Base-by-base conservation (phyloP, 2,888 invertebrate species). In the Opisthograptis luteolata region DNA sequence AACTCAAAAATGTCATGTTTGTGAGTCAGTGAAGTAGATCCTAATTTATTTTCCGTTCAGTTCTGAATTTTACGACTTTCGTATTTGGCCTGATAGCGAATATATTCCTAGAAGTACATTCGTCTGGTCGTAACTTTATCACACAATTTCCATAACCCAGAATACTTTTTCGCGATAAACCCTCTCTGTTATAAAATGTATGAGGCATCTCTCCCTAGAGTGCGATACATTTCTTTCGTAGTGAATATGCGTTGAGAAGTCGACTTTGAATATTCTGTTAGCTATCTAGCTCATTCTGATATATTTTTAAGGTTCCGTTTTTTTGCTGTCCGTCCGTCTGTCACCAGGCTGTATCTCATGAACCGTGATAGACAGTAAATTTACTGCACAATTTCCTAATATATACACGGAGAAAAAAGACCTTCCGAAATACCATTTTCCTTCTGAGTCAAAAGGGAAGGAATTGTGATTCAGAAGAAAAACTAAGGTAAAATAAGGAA, bases 101-200 rank as follows among this genome's bases (percentile, higher is more conserved):
- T 24, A 36, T 24, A 36, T 48, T 36, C 25, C 42, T 17, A 36
- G 10, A 15, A 40, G 8, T 37, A 39, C 32, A 43, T 31, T 49
- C 42, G 27, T 39, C 32, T 37, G 32, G 12, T 32, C 24, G 32
- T 12, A 35, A 36, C 28, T 43, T 49, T 43, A 49, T 43, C 37
- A 42, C 36, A 9, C 19, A 32, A 49, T 49, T 49, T 49, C 42
- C 49, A 32, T 43, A 43, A 25, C 37, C 48, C 32, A 43, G 25
- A 49, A 49, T 30, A 36, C 41, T 10, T 28, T 7, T 25, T 35
- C 37, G 15, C n/a, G 6, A 32, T 31, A 40, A 49, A 37, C 43
- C 43, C 27, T 43, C 37, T 34, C 28, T n/a, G 15, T 27, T 22
- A 15, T 39, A 43, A 39, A 49, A 32, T 49, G 37, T 49, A 27